phyloP scores from a whole-genome alignment of 2,888 invertebrate species.

The Ectemnius cavifrons region DNA sequence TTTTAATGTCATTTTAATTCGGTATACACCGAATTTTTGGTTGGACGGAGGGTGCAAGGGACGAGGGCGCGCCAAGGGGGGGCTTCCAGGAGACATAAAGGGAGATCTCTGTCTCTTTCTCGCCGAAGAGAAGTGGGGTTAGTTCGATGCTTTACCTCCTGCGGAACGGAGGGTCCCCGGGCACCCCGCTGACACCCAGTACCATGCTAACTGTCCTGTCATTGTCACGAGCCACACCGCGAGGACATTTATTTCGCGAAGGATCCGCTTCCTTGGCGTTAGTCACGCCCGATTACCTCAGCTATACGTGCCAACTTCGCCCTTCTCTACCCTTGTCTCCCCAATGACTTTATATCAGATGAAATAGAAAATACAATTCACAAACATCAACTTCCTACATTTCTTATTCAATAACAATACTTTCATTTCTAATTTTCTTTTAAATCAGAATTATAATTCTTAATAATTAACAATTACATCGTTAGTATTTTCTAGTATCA shows the following conservation, averaged over 20 bases:
- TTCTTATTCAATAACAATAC: no score
- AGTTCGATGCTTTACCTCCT: conserved; percentile 21
- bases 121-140: background rate
- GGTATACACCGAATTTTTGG: background rate
- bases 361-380: no score
- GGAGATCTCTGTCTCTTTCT: no score
- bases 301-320: background rate
- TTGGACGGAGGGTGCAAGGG: background rate
- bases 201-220: conserved; percentile 63
- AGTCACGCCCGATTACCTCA: conserved; percentile 45
- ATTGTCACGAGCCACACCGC: conserved; percentile 66
- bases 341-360: background rate
- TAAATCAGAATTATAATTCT: no score
- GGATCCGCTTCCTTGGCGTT: conserved; percentile 47
- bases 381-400: no score
- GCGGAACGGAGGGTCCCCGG: conserved; percentile 30
- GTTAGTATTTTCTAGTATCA: no score
- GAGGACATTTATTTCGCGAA: conserved; percentile 51
- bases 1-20: conserved; percentile 3
- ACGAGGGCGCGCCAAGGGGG: background rate
- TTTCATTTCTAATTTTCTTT: no score
- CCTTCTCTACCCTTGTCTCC: conserved; percentile 4
- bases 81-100: background rate
- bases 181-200: conserved; percentile 55
- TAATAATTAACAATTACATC: no score